Evolutionary conservation across 2,888 invertebrate species (phyloP).

Genomic region (Athalia cordata): DNA sequence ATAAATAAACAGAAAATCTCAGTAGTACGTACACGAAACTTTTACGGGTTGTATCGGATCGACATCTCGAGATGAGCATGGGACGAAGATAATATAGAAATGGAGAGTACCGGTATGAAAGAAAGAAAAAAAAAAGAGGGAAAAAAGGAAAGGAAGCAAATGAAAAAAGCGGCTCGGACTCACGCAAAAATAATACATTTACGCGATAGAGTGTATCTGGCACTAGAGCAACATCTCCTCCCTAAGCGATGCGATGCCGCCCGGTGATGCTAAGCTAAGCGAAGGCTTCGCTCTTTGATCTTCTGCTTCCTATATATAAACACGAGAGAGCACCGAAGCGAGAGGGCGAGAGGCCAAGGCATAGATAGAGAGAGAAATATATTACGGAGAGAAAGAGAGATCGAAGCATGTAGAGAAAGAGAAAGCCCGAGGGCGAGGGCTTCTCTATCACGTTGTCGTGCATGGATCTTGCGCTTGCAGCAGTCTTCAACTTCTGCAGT

Average conservation of each 20-base stretch:
- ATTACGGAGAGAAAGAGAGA: neutral
- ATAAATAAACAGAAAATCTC: too few relatives aligned
- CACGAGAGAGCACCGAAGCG: conserved; percentile 54
- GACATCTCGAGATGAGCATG: too few relatives aligned
- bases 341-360: conserved; percentile 48
- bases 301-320: conserved; percentile 71
- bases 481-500: too few relatives aligned
- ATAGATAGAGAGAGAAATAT: conserved; percentile 10
- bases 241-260: conserved; percentile 48
- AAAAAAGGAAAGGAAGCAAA: conserved; percentile 50
- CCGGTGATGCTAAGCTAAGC: conserved; percentile 66
- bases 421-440: conserved; percentile 19
- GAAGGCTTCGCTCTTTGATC: conserved; percentile 69
- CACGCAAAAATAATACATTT: conserved; percentile 41
- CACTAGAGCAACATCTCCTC: conserved; percentile 24
- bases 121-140: conserved; percentile 45
- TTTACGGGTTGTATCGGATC: too few relatives aligned
- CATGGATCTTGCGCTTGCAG: too few relatives aligned
- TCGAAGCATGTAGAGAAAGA: conserved; percentile 14
- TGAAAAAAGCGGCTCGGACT: conserved; percentile 3
- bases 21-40: too few relatives aligned
- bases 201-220: conserved; percentile 27
- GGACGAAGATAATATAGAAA: too few relatives aligned
- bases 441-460: neutral
- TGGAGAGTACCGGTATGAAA: conserved; percentile 3